Evolutionary conservation across 2,113 vertebrate genomes (phyloP), one percentile per base, ranked within the genome.

Genomic region (Epinephelus lanceolatus): DNA sequence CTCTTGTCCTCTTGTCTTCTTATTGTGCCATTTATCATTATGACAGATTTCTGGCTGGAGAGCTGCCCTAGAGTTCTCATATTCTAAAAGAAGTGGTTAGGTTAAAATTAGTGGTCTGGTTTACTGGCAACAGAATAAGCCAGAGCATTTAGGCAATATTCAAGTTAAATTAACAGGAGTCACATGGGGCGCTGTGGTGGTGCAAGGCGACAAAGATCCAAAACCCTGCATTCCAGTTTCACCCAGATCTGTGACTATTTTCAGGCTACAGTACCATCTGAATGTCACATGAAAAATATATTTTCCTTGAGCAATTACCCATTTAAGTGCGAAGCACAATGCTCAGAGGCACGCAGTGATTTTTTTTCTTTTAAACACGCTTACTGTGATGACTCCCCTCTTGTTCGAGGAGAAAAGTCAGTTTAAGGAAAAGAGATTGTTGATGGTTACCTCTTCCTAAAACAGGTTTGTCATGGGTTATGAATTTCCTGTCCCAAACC

Each of bases 201-300:
- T 45, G 42, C 1, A 0, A 55, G 17, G 6, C 0, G 13, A 79
- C 59, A 78, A 78, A 59, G 49, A 40, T 47, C 65, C 25, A 27
- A 80, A 89, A 83, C 56, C 37, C 60, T 76, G 67, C 65, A 60
- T 78, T 87, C 81, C 76, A 69, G 78, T 76, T 83, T 75, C 27
- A 74, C 47, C 71, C 81, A 63, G 71, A 76, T 86, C 49, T 76
- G 71, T 18, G 63, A 63, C 78, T 85, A 85, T 86, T 79, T 88
- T 79, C 62, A 78, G 75, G 55, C 59, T 66, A 45, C 71, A 67
- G 76, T 21, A 80, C 52, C 86, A 87, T 90, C 89, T 86, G 86
- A 90, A 81, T 83, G 79, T 93, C 87, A 93, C 91, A 90, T 92
- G 91, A 83, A 89, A 73, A 84, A 82, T 56, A 52, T 8, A 80